phyloP scores from a whole-genome alignment of 1,140 invertebrate species.

The Nixonia krombeini region DNA sequence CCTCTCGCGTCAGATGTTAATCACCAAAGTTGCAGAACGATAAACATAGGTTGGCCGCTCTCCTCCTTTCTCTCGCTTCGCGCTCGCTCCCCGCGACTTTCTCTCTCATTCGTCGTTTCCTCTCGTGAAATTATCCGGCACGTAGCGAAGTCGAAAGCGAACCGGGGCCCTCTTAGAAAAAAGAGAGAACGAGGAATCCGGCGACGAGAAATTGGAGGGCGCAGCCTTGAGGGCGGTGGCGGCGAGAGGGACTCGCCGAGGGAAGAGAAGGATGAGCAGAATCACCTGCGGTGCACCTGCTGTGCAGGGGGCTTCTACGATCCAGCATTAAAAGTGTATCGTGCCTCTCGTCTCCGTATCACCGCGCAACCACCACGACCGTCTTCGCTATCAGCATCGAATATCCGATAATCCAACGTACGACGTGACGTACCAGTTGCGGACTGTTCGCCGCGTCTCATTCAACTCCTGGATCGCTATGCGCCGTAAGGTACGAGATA shows the following conservation, averaged over 20 bases:
- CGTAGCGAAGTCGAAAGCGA: conserved; percentile 21
- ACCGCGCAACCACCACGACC: conserved; percentile 24
- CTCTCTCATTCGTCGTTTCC: conserved; percentile 21
- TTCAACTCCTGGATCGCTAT: background rate
- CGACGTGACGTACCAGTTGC: conserved; percentile 3
- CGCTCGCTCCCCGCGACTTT: background rate
- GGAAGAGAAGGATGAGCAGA: conserved; percentile 45
- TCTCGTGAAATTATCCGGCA: conserved; percentile 27
- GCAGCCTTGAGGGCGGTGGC: conserved; percentile 40
- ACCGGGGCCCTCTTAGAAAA: conserved; percentile 4
- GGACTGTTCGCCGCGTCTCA: too few relatives aligned
- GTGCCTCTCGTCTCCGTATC: conserved; percentile 22
- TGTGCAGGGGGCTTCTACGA: conserved; percentile 45
- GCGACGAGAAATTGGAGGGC: conserved; percentile 40
- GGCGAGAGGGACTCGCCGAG: conserved; percentile 15
- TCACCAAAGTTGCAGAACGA: conserved; percentile 20
- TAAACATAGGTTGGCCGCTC: conserved; percentile 52
- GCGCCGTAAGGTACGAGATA: background rate
- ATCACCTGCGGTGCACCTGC: conserved; percentile 53
- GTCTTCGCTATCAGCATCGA: conserved; percentile 23
- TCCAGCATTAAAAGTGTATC: conserved; percentile 48
- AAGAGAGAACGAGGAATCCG: conserved; percentile 41
- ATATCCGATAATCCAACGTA: conserved; percentile 31
- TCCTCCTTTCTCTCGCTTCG: conserved; percentile 44
- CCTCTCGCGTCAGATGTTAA: background rate